Percentiles rank a stretch among this genome's conserved stretches.
Conservation (phyloP, 2,113 vertebrate species). For the Hyaena hyaena region DNA sequence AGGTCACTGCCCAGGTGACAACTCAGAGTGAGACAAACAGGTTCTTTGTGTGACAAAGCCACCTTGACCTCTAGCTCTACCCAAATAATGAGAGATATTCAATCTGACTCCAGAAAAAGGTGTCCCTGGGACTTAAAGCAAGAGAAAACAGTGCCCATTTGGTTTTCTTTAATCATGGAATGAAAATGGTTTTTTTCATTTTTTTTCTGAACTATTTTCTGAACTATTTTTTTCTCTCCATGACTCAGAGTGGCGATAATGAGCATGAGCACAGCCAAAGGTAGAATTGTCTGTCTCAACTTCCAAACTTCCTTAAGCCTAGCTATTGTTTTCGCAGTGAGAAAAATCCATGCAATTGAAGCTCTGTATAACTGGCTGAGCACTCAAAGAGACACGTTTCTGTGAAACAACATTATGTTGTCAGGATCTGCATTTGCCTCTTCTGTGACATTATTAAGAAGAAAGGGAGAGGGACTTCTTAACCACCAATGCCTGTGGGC, state of each 20-base stretch:
- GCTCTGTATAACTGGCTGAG: constrained; percentile 50
- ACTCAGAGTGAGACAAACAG: constrained; percentile 15
- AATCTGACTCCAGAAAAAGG: constrained; percentile 5
- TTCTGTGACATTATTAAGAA: constrained; percentile 74
- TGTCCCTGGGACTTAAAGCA: not conserved
- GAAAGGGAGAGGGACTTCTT: constrained; percentile 61
- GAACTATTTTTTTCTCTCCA: constrained; percentile 51
- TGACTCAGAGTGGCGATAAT: constrained; percentile 11
- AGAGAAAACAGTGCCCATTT: not conserved
- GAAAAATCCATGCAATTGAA: constrained; percentile 74
- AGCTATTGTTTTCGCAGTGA: constrained; percentile 52
- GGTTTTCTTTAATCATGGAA: constrained; percentile 51
- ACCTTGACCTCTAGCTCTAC: not conserved
- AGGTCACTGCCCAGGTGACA: constrained; percentile 40
- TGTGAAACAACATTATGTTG: constrained; percentile 72
- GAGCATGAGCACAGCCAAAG: constrained; percentile 12
- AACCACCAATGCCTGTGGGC: constrained; percentile 39
- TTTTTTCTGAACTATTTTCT: not conserved
- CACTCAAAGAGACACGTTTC: constrained; percentile 69
- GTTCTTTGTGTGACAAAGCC: not conserved
- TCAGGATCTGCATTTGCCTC: constrained; percentile 73
- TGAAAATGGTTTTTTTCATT: constrained; percentile 8
- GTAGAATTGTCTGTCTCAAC: constrained; percentile 42
- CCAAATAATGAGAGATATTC: not conserved
- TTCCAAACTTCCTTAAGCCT: constrained; percentile 17